These are phyloP conservation scores for Cerceris ruficornis DNA, from an alignment of 2,888 invertebrate genomes.

Conservation along the genomic window DNA sequence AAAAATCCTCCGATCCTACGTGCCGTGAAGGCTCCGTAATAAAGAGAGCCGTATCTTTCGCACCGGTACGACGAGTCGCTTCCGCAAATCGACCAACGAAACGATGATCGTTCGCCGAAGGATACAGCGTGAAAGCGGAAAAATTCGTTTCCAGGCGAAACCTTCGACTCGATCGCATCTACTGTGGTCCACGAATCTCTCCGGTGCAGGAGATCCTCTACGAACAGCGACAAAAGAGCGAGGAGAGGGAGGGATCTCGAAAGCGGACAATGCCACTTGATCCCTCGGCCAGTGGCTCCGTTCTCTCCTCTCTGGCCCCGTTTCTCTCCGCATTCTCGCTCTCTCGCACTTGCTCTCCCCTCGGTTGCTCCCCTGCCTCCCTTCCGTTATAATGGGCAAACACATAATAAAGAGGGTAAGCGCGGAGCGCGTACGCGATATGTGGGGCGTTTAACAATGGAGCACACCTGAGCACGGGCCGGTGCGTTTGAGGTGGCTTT, in stretches of 20 bases:
- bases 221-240: constrained; percentile 18
- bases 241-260: constrained; percentile 28
- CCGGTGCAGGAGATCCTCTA: constrained; percentile 33
- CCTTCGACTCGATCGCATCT: too few species aligned
- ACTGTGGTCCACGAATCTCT: neutral
- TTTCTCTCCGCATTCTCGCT: neutral
- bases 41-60: constrained; percentile 37
- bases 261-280: constrained; percentile 63
- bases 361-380: constrained; percentile 24
- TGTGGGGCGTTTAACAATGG: constrained; percentile 77
- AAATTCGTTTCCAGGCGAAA: constrained; percentile 31
- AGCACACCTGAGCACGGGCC: constrained; percentile 76
- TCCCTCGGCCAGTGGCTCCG: constrained; percentile 53
- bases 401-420: constrained; percentile 77
- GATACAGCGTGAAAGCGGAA: constrained; percentile 52
- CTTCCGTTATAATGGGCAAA: constrained; percentile 63
- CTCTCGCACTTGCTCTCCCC: constrained; percentile 8
- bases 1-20: constrained; percentile 54
- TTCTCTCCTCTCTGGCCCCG: constrained; percentile 6
- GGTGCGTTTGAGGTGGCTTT: constrained; percentile 74
- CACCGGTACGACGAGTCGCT: constrained; percentile 36
- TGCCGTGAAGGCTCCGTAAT: constrained; percentile 41
- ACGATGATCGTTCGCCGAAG: constrained; percentile 20
- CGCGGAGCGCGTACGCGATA: constrained; percentile 64
- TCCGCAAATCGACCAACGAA: constrained; percentile 58